Evolutionary conservation across 2,888 invertebrate species (phyloP), one percentile per base, ranked within the genome.

Genomic region (Agrotis puta): DNA sequence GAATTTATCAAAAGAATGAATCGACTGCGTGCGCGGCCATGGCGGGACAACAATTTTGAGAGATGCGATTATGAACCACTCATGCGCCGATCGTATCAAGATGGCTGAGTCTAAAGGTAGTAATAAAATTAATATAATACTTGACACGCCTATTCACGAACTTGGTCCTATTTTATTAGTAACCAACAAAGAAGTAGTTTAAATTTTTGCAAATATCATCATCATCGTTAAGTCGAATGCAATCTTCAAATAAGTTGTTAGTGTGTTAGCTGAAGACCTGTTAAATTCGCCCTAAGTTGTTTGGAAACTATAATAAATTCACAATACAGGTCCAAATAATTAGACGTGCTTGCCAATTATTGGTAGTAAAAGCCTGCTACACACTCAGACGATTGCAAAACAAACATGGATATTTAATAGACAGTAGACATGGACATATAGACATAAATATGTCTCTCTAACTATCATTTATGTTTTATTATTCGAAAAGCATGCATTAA

Each of bases 31-130:
- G 67, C 78, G 59, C 79, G 92, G 74, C 91, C 92, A 73, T 92
- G 92, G 84, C 78, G 64, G 70, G 72, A 79, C 81, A 77, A 83
- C 81, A 84, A 83, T 88, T 77, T 88, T 92, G 91, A 91, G 89
- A 91, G 89, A 86, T 86, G 81, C 77, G 78, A 86, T 89, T 87
- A 83, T 86, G 76, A 79, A 85, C 85, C 65, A 87, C 81, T 88
- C 89, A 79, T 87, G 86, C 75, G 67, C 76, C 64, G 88, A 88
- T 88, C 71, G 58, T 89, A 89, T 89, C 88, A 67, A 79, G 67
- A 76, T 81, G 64, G 75, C 69, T 74, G 66, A 74, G 76, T 79
- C 61, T 71, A 62, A 77, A 85, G 71, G 77, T 62, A 77, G 80
- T 74, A 56, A 45, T 78, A 73, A 72, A 47, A 73, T 54, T 81